Conservation (phyloP, 2,797 vertebrate genomes). For the Ctenosaura bakeri region DNA sequence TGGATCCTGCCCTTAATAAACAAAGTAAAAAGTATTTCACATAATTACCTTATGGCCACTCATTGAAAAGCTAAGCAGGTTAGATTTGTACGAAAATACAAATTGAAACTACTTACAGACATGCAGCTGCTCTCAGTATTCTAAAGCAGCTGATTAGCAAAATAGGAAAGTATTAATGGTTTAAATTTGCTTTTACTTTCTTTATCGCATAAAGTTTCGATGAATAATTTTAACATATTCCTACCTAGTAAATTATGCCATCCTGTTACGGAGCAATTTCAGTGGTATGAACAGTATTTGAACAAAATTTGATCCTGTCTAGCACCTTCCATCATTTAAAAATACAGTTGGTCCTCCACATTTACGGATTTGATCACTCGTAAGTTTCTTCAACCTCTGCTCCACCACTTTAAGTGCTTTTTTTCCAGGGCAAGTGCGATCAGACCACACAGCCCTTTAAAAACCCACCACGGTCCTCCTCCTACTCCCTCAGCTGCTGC, state of each 20-base stretch:
- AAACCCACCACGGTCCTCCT: too few species aligned
- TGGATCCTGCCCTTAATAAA: background rate
- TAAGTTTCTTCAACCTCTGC: too few species aligned
- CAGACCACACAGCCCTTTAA: too few species aligned
- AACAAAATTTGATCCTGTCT: background rate
- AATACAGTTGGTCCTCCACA: background rate
- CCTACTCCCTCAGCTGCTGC: too few species aligned
- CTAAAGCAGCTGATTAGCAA: slow-evolving; percentile 10
- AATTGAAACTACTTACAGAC: background rate
- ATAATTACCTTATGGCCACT: background rate
- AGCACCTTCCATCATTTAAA: slow-evolving; percentile 13
- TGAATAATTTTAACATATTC: slow-evolving; percentile 30
- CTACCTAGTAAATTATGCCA: background rate
- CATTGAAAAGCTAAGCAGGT: background rate
- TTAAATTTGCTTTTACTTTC: background rate
- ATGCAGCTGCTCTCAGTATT: background rate
- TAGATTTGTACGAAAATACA: background rate
- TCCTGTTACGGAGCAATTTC: background rate
- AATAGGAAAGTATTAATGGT: background rate
- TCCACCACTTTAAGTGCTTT: too few species aligned
- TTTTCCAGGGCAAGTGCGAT: too few species aligned
- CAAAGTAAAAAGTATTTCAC: background rate
- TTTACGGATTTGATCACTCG: too few species aligned
- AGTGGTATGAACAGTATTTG: background rate
- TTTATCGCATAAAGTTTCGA: background rate